Evolutionary conservation across 2,888 invertebrate species (phyloP).

Genomic region (Hybos culiciformis): DNA sequence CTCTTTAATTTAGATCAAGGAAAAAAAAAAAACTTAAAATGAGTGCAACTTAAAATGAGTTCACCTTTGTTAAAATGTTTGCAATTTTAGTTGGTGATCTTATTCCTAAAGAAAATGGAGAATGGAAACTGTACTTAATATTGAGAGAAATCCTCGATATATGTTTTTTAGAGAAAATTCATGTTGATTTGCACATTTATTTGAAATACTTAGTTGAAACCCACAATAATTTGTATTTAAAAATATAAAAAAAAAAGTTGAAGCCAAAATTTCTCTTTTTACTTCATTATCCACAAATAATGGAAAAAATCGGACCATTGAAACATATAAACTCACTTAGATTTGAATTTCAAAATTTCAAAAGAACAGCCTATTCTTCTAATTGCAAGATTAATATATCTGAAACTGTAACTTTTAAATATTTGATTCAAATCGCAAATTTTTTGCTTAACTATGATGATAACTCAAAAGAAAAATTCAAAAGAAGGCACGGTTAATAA

Average conservation of each 20-base stretch:
- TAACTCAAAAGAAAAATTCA: too few species aligned
- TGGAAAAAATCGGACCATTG: conserved; percentile 3
- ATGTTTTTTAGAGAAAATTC: conserved; percentile 2
- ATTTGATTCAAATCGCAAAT: too few species aligned
- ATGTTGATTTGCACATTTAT: conserved; percentile 5
- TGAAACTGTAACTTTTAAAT: too few species aligned
- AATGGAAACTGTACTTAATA: conserved; percentile 4
- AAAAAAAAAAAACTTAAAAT: too few species aligned
- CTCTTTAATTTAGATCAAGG: too few species aligned
- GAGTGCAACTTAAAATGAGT: conserved; percentile 4
- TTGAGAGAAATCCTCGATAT: conserved; percentile 7
- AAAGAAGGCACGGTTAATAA: too few species aligned
- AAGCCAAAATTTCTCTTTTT: too few species aligned
- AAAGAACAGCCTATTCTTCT: conserved; percentile 1
- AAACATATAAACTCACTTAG: conserved; percentile 3
- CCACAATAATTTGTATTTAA: conserved; percentile 5
- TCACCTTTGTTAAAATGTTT: conserved; percentile 5
- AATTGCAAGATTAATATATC: too few species aligned
- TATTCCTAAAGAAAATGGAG: conserved; percentile 2
- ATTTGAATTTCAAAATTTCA: conserved; percentile 4
- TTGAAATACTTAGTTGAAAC: conserved; percentile 5
- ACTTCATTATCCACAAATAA: conserved; percentile 4
- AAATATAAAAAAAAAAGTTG: neutral
- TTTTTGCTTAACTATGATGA: too few species aligned
- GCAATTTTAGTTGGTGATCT: conserved; percentile 2